Evolutionary conservation across 2,797 vertebrate species (phyloP), one percentile per base, ranked within the genome.

Genomic region (Glyptemys insculpta): DNA sequence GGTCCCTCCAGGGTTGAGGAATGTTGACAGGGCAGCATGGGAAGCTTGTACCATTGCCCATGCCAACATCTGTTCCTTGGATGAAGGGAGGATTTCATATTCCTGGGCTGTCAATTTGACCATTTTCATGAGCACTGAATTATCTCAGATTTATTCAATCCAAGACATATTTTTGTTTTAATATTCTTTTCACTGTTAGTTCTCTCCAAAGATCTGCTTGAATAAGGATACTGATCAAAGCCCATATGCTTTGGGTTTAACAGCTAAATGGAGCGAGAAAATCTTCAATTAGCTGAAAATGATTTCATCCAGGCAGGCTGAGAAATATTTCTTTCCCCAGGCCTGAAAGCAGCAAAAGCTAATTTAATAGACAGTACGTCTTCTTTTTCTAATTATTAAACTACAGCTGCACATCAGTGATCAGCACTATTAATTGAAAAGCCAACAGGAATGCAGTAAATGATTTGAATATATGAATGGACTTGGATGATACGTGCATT

Each of bases 281-380:
- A 96, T 94, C 91, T 96, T 91, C 95, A 97, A 92, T 96, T 95
- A 97, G 80, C 85, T 94, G 89, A 91, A 96, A 91, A 50, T 92
- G 2, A 87, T 95, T 96, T 95, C 84, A 92, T 79, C 12, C 80
- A 86, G 80, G 16, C 83, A 87, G 85, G 52, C 34, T 95, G 65
- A 93, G 91, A 92, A 96, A 89, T 44, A 74, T 44, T 37, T 95
- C 54, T 31, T 34, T 62, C 78, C 89, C 47, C 47, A 80, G 62
- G 90, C 44, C 12, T 1, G 92, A 93, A 94, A 95, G 44, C 80
- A 87, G 68, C 12, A 89, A 91, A 95, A 95, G 37, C 78, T 93
- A 84, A 91, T 74, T 54, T 85, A 94, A 56, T 52, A 87, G 56
- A 86, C 41, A 90, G 59, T 85, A 14, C 47, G 31, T 94, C 89